Base-by-base conservation (phyloP, 2,888 invertebrate genomes). In the Hypena proboscidalis region DNA sequence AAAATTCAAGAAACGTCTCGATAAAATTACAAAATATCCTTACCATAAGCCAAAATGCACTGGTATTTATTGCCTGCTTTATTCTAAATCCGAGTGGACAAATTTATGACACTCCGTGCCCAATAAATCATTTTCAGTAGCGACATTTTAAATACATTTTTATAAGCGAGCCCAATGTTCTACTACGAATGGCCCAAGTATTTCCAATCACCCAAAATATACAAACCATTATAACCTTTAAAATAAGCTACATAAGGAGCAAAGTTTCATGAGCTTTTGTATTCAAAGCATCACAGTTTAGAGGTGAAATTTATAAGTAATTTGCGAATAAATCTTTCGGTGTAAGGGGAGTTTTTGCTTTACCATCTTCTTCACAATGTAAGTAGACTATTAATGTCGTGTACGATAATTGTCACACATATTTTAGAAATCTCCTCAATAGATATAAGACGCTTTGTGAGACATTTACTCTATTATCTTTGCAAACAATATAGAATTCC, bases 391-490 rank as follows among this genome's bases (percentile, higher is more conserved):
- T 91, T 90, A 90, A 85, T 84, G 85, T 85, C 90, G 72, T 90
- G 90, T 91, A 83, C 83, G 89, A 90, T 91, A 91, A 91, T 91
- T 91, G 91, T 91, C 91, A 83, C 90, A 90, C 90, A 88, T 91
- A 91, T 89, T 89, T 90, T 85, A 88, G 74, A 86, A 85, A 74
- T 77, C 78, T 65, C 76, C 71, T 75, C 67, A 68, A 77, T 75
- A 70, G 63, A 66, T 64, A 66, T 58, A 50, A 63, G 59, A 62
- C 51, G 39, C 66, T 73, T 69, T 68, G 65, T 69, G 68, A 72
- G 57, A 60, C 62, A 65, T 56, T 33, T 37, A 36, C 50, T 46
- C 56, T 70, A 73, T 82, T 80, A 74, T 79, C 75, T 80, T 74
- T 72, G 38, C 36, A 25, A 61, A 64, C 70, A 72, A 72, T 74